Conservation (phyloP, 2,113 vertebrate genomes). For the Platichthys stellatus region DNA sequence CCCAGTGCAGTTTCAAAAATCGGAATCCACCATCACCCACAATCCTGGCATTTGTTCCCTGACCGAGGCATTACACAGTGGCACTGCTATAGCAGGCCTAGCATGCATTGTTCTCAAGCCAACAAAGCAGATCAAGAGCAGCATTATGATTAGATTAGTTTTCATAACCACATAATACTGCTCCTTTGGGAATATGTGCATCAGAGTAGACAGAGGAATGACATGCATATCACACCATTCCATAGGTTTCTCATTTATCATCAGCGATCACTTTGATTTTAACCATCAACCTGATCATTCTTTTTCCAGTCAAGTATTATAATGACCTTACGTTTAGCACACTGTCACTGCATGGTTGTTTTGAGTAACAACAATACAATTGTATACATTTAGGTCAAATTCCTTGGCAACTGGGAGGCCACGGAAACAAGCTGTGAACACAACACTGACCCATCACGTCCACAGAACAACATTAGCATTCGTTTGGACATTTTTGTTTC, state of each 20-base stretch:
- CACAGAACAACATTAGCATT: not conserved
- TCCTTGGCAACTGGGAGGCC: not conserved
- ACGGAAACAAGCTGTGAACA: not conserved
- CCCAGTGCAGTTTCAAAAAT: not conserved
- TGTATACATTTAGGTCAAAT: not conserved
- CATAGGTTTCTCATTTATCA: not conserved
- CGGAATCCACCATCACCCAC: not conserved
- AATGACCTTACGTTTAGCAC: no score
- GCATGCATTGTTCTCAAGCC: not conserved
- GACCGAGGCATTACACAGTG: no score
- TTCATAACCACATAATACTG: not conserved
- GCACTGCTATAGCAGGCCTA: conserved; percentile 4
- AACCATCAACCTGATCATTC: no score
- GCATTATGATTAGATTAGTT: conserved; percentile 9
- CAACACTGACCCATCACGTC: not conserved
- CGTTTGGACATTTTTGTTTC: not conserved
- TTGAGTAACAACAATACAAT: not conserved
- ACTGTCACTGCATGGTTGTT: not conserved
- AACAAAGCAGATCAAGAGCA: conserved; percentile 6
- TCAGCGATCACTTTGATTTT: not conserved
- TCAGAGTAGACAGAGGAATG: not conserved
- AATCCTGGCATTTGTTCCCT: not conserved
- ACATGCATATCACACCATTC: not conserved
- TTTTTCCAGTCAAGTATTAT: no score
- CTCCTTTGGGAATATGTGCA: not conserved